Percentiles rank a stretch among this genome's conserved stretches.
These are phyloP conservation scores for Portevinia maculata DNA, from an alignment of 2,888 invertebrate genomes.

Conservation along the genomic window DNA sequence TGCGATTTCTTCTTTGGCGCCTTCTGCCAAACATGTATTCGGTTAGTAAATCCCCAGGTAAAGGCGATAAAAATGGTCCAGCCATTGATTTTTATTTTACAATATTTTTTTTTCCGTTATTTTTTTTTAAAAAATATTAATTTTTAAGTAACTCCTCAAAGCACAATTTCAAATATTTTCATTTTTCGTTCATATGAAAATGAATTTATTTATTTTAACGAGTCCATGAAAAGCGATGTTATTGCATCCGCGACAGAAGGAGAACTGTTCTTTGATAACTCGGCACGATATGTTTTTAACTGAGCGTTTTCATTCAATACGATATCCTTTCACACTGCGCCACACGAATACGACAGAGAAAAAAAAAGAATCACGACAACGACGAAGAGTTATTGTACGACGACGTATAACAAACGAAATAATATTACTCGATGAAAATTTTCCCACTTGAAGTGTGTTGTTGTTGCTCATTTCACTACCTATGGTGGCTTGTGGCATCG, in stretches of 20 bases:
- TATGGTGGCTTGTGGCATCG: slow-evolving; percentile 51
- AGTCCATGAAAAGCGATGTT: slow-evolving; percentile 54
- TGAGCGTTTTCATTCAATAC: slow-evolving; percentile 44
- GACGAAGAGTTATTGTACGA: slow-evolving; percentile 49
- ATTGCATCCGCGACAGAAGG: slow-evolving; percentile 63
- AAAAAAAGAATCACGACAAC: slow-evolving; percentile 10
- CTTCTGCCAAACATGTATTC: slow-evolving; percentile 96
- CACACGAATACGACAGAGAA: slow-evolving; percentile 45
- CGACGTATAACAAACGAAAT: slow-evolving; percentile 65
- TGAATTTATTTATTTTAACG: slow-evolving; percentile 9
- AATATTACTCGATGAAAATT: slow-evolving; percentile 73
- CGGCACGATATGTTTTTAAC: slow-evolving; percentile 61
- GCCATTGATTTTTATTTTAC: slow-evolving; percentile 85
- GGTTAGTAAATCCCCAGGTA: slow-evolving; percentile 93
- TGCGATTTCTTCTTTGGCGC: slow-evolving; percentile 94
- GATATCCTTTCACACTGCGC: slow-evolving; percentile 57
- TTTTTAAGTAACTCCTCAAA: slow-evolving; percentile 14
- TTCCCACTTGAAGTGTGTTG: slow-evolving; percentile 70
- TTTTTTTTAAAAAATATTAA: slow-evolving; percentile 1
- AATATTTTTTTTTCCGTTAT: slow-evolving; percentile 12
- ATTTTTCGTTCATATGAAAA: slow-evolving; percentile 5
- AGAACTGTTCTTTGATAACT: slow-evolving; percentile 66
- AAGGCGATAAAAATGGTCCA: slow-evolving; percentile 92
- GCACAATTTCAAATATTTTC: slow-evolving; percentile 21
- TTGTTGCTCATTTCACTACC: slow-evolving; percentile 69